Percentiles rank a stretch among this genome's conserved stretches.
Conservation (phyloP, 2,888 invertebrate genomes). For the Peribatodes rhomboidaria region DNA sequence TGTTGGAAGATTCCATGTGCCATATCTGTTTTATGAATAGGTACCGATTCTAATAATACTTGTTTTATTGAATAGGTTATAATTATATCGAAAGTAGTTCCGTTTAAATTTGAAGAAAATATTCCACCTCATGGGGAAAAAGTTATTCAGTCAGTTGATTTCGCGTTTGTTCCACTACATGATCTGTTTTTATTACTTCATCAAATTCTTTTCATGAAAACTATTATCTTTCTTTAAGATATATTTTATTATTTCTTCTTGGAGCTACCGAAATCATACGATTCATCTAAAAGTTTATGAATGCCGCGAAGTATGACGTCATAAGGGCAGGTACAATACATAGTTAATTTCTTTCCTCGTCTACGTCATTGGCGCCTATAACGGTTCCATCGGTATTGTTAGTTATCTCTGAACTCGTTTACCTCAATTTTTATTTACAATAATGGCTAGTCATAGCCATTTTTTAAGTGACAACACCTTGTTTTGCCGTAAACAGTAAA, state of each 20-base stretch:
- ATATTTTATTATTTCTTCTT: not conserved
- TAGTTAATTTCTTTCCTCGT: not conserved
- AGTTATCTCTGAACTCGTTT: conserved; percentile 8
- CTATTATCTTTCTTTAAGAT: too few relatives aligned
- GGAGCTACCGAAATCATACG: not conserved
- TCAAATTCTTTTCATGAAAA: too few relatives aligned
- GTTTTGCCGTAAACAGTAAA: conserved; percentile 6
- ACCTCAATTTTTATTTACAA: conserved; percentile 10
- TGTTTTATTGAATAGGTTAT: too few relatives aligned
- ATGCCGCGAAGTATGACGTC: not conserved
- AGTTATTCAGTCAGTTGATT: too few relatives aligned
- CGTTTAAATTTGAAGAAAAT: too few relatives aligned
- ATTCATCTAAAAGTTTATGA: not conserved
- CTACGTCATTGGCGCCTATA: conserved; percentile 4
- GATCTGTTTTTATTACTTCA: too few relatives aligned
- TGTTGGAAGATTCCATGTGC: not conserved
- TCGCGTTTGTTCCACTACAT: too few relatives aligned
- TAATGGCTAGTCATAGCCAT: not conserved
- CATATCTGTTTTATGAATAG: not conserved
- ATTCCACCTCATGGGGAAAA: too few relatives aligned
- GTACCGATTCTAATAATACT: too few relatives aligned
- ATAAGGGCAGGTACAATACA: not conserved
- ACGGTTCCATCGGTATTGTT: not conserved
- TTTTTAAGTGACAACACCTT: conserved; percentile 2
- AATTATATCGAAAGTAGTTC: too few relatives aligned